phyloP scores from a whole-genome alignment of 2,797 vertebrate genomes.

The Sus cebifrons region DNA sequence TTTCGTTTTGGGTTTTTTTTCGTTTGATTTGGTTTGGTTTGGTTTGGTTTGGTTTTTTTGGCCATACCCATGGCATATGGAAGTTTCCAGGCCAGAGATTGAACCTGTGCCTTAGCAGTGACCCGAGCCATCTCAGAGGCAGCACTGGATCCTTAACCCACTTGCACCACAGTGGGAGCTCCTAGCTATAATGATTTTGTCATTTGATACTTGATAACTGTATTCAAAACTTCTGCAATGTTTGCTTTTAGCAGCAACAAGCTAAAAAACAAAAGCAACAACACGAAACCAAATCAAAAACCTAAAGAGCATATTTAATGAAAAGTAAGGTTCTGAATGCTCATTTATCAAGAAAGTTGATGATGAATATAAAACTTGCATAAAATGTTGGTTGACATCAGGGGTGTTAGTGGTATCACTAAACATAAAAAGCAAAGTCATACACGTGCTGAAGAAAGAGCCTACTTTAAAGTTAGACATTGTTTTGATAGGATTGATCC shows the following conservation, averaged over 20 bases:
- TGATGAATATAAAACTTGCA: not conserved
- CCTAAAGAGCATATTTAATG: not conserved
- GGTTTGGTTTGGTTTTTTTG: no score
- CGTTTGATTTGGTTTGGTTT: no score
- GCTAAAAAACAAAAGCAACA: not conserved
- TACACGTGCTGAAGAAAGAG: constrained; percentile 26
- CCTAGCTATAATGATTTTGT: not conserved
- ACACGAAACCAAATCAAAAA: not conserved
- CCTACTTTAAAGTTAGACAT: constrained; percentile 64
- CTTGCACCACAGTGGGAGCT: no score
- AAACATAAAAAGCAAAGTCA: constrained; percentile 60
- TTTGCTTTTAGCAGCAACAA: not conserved
- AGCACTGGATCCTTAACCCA: no score
- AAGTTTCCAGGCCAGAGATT: no score
- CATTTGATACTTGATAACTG: constrained; percentile 40
- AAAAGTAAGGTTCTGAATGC: not conserved
- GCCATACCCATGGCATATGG: no score
- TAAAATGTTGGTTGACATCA: constrained; percentile 53
- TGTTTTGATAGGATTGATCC: constrained; percentile 58
- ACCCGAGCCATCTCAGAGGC: no score
- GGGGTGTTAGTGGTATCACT: constrained; percentile 51
- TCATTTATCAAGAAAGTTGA: constrained; percentile 24
- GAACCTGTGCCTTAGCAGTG: no score
- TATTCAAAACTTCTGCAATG: not conserved
- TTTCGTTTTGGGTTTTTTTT: no score